phyloP scores from a whole-genome alignment of 2,888 invertebrate genomes.

The Synergus gifuensis region DNA sequence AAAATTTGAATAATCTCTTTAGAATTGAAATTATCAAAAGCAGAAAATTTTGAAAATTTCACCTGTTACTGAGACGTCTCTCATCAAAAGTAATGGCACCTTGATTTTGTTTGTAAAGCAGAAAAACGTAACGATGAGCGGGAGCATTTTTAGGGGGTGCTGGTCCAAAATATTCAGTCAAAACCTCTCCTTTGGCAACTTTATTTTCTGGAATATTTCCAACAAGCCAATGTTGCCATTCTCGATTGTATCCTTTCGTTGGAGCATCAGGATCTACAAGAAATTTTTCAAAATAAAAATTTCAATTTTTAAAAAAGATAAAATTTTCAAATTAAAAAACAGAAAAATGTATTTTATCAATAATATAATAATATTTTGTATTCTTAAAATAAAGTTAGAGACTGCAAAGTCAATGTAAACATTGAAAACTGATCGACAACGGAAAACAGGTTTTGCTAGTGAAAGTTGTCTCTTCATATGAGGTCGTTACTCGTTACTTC shows the following conservation, averaged over 20 bases:
- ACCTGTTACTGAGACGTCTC: constrained; percentile 70
- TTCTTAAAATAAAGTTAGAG: neutral
- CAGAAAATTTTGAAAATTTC: neutral
- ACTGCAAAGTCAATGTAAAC: neutral
- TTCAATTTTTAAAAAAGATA: no score
- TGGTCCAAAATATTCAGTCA: constrained; percentile 75
- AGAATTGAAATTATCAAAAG: neutral
- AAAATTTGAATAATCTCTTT: constrained; percentile 15
- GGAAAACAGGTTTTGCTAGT: constrained; percentile 51
- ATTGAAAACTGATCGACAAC: neutral
- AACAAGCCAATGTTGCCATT: constrained; percentile 76
- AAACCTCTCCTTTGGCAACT: constrained; percentile 72
- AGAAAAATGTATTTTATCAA: neutral
- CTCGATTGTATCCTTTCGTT: constrained; percentile 71
- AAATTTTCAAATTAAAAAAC: neutral
- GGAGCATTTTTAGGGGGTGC: constrained; percentile 71
- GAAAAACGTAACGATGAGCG: constrained; percentile 74
- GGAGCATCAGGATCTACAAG: constrained; percentile 73
- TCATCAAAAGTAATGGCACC: constrained; percentile 75
- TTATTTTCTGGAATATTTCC: constrained; percentile 76
- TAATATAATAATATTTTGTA: neutral
- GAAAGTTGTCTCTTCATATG: constrained; percentile 46
- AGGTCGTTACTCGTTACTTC: constrained; percentile 5
- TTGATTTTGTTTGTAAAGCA: constrained; percentile 75
- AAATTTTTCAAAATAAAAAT: constrained; percentile 8